Base-by-base conservation (phyloP, 2,797 vertebrate genomes). In the Chelonia mydas region DNA sequence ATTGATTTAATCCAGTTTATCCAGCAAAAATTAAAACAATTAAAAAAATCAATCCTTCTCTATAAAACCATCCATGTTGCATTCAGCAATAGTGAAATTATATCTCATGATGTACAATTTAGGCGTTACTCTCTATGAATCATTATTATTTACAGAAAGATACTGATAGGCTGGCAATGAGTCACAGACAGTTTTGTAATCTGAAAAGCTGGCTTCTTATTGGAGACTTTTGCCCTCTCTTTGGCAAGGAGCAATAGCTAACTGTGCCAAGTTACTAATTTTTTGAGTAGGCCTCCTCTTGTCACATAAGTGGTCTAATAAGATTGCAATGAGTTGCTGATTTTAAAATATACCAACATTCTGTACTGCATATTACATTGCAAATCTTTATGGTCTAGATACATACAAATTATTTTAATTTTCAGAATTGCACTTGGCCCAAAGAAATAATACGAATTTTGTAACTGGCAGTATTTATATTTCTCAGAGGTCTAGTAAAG, bases 161-260 rank as follows among this genome's bases (percentile, higher is more conserved):
- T 82, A 83, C 93, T 97, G 91, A 96, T 96, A 97, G 96, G 95
- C 81, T 97, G 97, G 97, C 91, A 53, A 94, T 97, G 97, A 97
- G 97, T 94, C 97, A 97, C 82, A 28, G 90, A 94, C 88, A 81
- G 92, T 98, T 98, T 98, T 98, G 97, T 97, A 98, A 98, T 97
- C 98, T 97, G 97, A 97, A 97, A 97, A 97, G 98, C 97, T 98
- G 98, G 93, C 96, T 97, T 96, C 98, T 98, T 92, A 84, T 91
- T 95, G 96, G 96, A 96, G 91, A 96, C 98, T 98, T 98, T 98
- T 98, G 98, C 96, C 98, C 98, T 94, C 98, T 94, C 96, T 97
- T 98, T 99, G 99, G 99, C 98, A 91, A 94, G 86, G 77, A 72
- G 10, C 2, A 85, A 74, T 12, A 31, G 76, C 49, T 11, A 23